Base-by-base conservation (phyloP, 2,888 invertebrate genomes). In the Leptopilina drosophilae region DNA sequence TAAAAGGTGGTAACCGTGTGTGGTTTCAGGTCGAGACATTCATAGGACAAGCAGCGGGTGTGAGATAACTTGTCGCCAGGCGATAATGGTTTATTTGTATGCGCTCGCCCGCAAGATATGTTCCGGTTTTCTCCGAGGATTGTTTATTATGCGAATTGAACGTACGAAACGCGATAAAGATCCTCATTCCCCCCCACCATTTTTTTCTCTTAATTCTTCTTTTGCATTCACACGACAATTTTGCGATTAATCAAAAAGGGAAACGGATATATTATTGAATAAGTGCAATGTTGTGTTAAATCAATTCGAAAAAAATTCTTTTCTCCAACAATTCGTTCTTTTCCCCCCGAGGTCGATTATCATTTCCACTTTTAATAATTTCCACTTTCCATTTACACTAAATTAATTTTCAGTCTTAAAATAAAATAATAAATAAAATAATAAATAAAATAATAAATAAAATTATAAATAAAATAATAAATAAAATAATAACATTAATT, bases 11-110 rank as follows among this genome's bases (percentile, higher is more conserved):
- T 87, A 33, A 80, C 87, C 87, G 87, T 89, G 88, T 89, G 88
- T 89, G 89, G 87, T 89, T 89, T 87, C 85, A 87, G 4, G 81
- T 80, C 85, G 84, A 86, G 81, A 83, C 83, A 83, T 85, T 78
- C 84, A 82, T 83, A 79, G 83, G 79, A 79, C 69, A 82, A 79
- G 79, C 79, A 83, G 83, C 85, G 89, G 90, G 90, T 89, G 90
- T 89, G 91, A 90, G 91, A 90, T 90, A 90, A 91, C 90, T 91
- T 91, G 91, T 91, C 91, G 90, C 87, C 87, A 83, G 87, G 88
- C 89, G 91, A 91, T 91, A 91, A 91, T 91, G 90, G 90, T 91
- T 91, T 91, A 91, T 91, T 91, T 91, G 91, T 83, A 85, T 84
- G 81, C 83, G 81, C 82, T 79, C 82, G 78, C 84, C 82, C 87